Percentiles rank a stretch among this genome's conserved stretches.
phyloP scores from a whole-genome alignment of 2,888 invertebrate genomes.

The Mallateleia sp. region DNA sequence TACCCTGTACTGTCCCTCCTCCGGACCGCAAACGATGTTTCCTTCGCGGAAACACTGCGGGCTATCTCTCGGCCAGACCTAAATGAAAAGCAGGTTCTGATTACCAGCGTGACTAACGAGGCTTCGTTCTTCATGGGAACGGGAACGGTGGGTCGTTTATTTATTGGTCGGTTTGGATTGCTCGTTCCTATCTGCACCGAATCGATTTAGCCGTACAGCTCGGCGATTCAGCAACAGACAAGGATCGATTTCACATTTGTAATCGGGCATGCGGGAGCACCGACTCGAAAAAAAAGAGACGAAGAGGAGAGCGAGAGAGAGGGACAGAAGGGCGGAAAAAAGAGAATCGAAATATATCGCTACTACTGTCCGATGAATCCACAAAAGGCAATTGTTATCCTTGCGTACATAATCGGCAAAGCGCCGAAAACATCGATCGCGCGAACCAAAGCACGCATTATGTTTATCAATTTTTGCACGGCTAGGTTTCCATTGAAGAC shows the following conservation, averaged over 20 bases:
- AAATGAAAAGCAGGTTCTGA: conserved; percentile 85
- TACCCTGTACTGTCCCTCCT: conserved; percentile 40
- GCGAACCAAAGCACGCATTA: conserved; percentile 65
- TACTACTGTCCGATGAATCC: conserved; percentile 76
- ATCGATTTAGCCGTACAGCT: conserved; percentile 85
- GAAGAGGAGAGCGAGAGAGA: neutral
- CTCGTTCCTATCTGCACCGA: conserved; percentile 83
- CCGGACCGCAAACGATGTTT: conserved; percentile 69
- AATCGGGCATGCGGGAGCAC: conserved; percentile 82
- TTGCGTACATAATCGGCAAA: conserved; percentile 79
- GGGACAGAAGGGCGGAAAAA: conserved; percentile 2
- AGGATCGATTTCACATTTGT: conserved; percentile 87
- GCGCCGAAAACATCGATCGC: conserved; percentile 73
- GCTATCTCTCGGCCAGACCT: conserved; percentile 79
- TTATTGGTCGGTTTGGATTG: conserved; percentile 80
- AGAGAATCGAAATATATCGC: conserved; percentile 63
- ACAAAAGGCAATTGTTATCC: conserved; percentile 82
- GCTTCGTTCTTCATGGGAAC: conserved; percentile 82
- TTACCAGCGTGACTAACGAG: conserved; percentile 87
- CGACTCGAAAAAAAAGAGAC: conserved; percentile 69
- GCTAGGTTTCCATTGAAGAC: neutral
- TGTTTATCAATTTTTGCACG: conserved; percentile 58
- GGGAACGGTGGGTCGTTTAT: conserved; percentile 81
- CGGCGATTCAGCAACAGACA: conserved; percentile 84
- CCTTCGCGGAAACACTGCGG: conserved; percentile 74